Conservation (phyloP, 2,888 invertebrate genomes). For the Limnephilus marmoratus region DNA sequence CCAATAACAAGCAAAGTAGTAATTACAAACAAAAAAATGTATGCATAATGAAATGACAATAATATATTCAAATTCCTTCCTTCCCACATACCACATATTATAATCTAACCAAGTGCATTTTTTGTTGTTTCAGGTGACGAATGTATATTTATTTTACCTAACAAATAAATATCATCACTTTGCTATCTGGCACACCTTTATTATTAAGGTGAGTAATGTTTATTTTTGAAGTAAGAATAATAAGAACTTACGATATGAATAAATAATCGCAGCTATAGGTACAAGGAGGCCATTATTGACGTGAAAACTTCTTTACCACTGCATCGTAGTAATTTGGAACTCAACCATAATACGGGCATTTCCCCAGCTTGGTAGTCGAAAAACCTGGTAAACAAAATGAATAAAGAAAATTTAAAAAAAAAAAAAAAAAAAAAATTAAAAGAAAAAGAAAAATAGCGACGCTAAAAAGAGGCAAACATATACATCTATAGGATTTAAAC, state of each 20-base stretch:
- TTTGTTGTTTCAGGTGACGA: constrained; percentile 2
- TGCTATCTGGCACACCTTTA: not conserved
- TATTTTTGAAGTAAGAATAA: not conserved
- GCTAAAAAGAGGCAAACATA: too few species aligned
- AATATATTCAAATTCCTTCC: not conserved
- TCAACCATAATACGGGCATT: too few species aligned
- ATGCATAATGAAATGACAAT: constrained; percentile 2
- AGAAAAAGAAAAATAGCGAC: too few species aligned
- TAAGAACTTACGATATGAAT: not conserved
- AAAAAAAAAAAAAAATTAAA: too few species aligned
- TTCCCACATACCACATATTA: not conserved
- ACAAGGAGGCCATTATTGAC: not conserved
- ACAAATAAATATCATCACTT: not conserved
- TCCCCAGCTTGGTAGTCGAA: too few species aligned
- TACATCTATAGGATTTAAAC: too few species aligned
- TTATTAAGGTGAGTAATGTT: not conserved
- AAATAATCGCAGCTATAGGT: not conserved
- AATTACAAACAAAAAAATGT: not conserved
- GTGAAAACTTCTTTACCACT: too few species aligned
- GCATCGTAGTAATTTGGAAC: too few species aligned
- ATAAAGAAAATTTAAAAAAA: too few species aligned
- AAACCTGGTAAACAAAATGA: too few species aligned
- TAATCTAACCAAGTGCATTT: not conserved
- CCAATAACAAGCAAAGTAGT: not conserved
- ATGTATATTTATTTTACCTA: not conserved